Base-by-base conservation (phyloP, 1,140 invertebrate species). In the Lepeophtheirus salmonis region DNA sequence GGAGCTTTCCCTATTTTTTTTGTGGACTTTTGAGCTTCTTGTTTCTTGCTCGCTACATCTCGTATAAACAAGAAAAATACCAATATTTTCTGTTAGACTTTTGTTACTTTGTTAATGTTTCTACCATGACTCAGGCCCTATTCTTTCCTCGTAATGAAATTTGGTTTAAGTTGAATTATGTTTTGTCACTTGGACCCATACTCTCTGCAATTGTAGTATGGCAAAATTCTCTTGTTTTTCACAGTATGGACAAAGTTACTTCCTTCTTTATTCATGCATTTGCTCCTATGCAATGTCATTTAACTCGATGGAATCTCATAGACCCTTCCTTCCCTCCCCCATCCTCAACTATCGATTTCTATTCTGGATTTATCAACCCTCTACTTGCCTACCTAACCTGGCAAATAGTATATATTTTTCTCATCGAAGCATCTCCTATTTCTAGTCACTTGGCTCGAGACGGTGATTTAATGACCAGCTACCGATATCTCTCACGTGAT, bases 211-310 rank as follows among this genome's bases (percentile, higher is more conserved):
- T 61, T 20, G 50, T 61, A 14, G 59, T 61, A 18, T 61, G 59
- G 59, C 3, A 50, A 25, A 61, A 61, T 23, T 56, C 50, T 12
- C 25, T 61, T 6, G 59, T 61, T 21, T 61, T 61, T 24, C 59
- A 61, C 16, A 16, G n/a, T n/a, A 20, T 61, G 59, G 59, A 61
- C 59, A 61, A 61, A 24, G 14, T 61, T 13, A 61, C 59, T 13
- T 61, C 59, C 2, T 61, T 61, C 21, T 54, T 61, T 20, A 52
- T 61, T 10, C 59, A 61, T 26, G 59, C 59, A 13, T 61, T 61
- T 22, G 41, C 59, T n/a, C 49, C 59, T 25, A 12, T 61, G 1
- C 48, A 20, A 1, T 50, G 48, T 61, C 59, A 61, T 41, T 22
- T 61, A 20, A 21, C n/a, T 20, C 48, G 59, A 4, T 61, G 57